These are phyloP conservation scores for Andrena flavipes DNA, from an alignment of 2,888 invertebrate species.

Conservation along the genomic window DNA sequence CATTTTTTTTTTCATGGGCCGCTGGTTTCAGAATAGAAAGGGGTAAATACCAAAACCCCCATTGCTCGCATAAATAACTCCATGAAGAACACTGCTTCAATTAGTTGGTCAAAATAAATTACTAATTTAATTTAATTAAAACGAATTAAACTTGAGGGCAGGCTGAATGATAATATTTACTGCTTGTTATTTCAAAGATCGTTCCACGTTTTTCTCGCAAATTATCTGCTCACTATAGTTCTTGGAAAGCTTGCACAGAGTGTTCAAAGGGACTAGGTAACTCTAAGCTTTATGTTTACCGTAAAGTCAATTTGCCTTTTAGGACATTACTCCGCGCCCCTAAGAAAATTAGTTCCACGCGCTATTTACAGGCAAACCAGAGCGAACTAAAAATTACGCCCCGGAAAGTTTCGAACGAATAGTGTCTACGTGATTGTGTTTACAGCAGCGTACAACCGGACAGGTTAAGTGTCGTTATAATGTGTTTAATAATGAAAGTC, in stretches of 20 bases:
- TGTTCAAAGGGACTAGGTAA: not conserved
- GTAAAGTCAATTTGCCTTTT: slow-evolving; percentile 18
- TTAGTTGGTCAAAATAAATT: too few species aligned
- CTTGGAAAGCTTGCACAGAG: not conserved
- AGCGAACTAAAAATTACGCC: slow-evolving; percentile 3
- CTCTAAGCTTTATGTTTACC: slow-evolving; percentile 28
- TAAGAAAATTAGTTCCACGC: slow-evolving; percentile 22
- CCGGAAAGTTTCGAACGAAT: not conserved
- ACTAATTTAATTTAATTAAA: too few species aligned
- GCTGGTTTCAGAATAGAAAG: too few species aligned
- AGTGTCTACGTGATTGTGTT: slow-evolving; percentile 5
- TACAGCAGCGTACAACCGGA: not conserved
- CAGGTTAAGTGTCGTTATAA: slow-evolving; percentile 4
- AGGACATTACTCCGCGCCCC: slow-evolving; percentile 5
- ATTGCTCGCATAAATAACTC: too few species aligned
- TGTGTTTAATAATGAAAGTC: not conserved
- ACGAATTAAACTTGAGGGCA: too few species aligned
- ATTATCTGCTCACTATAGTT: too few species aligned
- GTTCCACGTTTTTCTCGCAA: too few species aligned
- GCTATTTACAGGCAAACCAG: slow-evolving; percentile 17
- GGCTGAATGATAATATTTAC: too few species aligned
- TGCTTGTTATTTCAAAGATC: too few species aligned
- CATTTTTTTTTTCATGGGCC: too few species aligned
- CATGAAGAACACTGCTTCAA: too few species aligned
- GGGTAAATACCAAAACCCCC: too few species aligned